Evolutionary conservation across 2,113 vertebrate species (phyloP), one percentile per base, ranked within the genome.

Genomic region (Erinaceus europaeus): DNA sequence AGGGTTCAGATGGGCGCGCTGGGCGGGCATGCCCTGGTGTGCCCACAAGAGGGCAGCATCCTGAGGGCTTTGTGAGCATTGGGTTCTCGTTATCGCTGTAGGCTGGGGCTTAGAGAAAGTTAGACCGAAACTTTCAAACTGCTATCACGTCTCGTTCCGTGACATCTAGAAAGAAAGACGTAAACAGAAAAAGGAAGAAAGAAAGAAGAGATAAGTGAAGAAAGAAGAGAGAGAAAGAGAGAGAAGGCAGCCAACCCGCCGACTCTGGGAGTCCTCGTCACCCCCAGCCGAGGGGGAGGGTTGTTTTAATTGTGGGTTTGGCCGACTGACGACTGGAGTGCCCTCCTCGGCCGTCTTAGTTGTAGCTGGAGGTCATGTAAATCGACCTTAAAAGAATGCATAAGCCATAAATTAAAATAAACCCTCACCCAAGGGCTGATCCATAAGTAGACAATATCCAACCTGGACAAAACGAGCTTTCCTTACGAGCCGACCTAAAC

Each of bases 331-430:
- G 96, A 93, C 97, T 94, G 90, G 94, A 96, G 96, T 96, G 94
- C 92, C 88, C 95, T 97, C 97, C 96, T 97, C 95, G 91, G 97
- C 98, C 96, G 97, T 96, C 97, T 97, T 96, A 97, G 98, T 98
- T 98, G 98, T 98, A 96, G 96, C 97, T 96, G 93, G 97, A 97
- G 98, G 98, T 98, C 98, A 98, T 97, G 98, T 97, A 98, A 98
- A 98, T 97, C 98, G 98, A 98, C 98, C 98, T 98, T 97, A 97
- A 96, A 99, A 98, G 98, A 99, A 99, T 98, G 98, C 98, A 97
- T 97, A 98, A 98, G 98, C 97, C 98, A 98, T 99, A 99, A 98
- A 99, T 99, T 98, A 98, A 98, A 98, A 98, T 96, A 98, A 98
- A 98, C 97, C 98, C 97, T 97, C 97, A 98, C 95, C 96, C 96